Evolutionary conservation across 2,113 vertebrate species (phyloP).

Genomic region (Cryptoleucopteryx plumbea): DNA sequence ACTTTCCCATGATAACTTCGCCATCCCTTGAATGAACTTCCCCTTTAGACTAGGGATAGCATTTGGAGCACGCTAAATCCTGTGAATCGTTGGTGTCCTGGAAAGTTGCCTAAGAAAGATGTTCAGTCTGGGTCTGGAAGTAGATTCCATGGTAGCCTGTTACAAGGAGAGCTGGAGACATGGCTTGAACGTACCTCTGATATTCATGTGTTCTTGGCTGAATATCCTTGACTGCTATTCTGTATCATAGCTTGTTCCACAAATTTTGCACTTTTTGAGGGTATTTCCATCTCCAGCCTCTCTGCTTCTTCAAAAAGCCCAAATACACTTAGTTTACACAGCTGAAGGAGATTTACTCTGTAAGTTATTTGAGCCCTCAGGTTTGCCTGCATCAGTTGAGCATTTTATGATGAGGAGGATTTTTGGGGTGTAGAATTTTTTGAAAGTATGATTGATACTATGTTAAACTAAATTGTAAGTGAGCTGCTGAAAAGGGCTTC

Average conservation of each 20-base stretch:
- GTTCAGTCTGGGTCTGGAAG: neutral
- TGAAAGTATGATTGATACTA: neutral
- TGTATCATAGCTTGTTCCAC: accelerated
- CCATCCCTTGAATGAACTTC: neutral
- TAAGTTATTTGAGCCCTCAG: neutral
- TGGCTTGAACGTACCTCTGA: neutral
- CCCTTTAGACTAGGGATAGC: neutral
- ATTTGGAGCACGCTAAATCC: neutral
- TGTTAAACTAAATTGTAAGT: neutral
- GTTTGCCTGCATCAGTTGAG: neutral
- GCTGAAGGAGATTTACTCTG: neutral
- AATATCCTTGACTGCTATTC: neutral
- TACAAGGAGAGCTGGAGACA: neutral
- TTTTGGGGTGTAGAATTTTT: neutral
- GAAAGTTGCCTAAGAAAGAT: neutral
- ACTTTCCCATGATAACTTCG: neutral
- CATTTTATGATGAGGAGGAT: neutral
- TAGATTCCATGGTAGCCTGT: neutral
- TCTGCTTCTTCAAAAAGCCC: neutral
- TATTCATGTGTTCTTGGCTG: neutral
- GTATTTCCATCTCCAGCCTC: neutral
- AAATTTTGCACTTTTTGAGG: neutral
- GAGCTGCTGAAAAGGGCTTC: neutral
- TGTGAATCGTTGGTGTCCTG: neutral
- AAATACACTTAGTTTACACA: neutral